Conservation (phyloP, 2,113 vertebrate genomes). For the human (Homo sapiens) region DNA sequence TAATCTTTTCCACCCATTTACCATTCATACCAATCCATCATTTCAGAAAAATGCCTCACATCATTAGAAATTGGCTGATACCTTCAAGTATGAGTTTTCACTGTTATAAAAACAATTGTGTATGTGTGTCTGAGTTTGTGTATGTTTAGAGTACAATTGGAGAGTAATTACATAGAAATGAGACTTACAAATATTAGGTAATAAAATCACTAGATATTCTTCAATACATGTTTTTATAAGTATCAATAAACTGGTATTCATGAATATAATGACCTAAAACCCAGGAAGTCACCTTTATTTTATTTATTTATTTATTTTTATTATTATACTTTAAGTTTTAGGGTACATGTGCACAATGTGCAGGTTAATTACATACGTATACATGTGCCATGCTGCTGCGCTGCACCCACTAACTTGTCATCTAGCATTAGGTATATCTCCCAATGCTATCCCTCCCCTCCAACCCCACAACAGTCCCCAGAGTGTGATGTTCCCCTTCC, state of each 20-base stretch:
- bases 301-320: too few species aligned
- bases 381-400: too few species aligned
- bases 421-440: too few species aligned
- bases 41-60: constrained; percentile 20
- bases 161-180: neutral
- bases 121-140: neutral
- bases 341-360: too few species aligned
- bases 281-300: neutral
- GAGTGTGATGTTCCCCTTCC: too few species aligned
- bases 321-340: too few species aligned
- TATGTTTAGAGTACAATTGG: neutral
- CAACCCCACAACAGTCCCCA: too few species aligned
- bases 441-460: too few species aligned
- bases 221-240: neutral
- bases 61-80: neutral
- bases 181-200: neutral
- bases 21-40: neutral
- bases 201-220: neutral
- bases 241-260: neutral
- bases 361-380: too few species aligned
- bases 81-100: neutral
- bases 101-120: neutral
- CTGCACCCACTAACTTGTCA: too few species aligned
- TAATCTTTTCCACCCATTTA: neutral
- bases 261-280: neutral